Conservation (phyloP, 1,140 invertebrate genomes). For the Onthophagus taurus region DNA sequence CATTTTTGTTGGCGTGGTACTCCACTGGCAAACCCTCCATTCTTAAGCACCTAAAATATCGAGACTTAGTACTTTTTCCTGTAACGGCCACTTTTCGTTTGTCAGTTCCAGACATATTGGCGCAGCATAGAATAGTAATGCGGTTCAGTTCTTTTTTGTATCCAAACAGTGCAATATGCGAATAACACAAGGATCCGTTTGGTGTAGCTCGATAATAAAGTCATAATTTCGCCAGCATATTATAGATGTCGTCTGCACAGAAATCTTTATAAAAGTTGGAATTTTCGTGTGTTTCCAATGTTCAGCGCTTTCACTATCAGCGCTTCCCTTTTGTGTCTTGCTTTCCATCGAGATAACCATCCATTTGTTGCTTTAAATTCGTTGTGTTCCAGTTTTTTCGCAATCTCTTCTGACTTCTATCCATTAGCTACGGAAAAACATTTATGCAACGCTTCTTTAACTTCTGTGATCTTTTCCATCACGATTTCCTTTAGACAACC, state of each 20-base stretch:
- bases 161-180: constrained; percentile 3
- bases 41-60: constrained; percentile 2
- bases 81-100: constrained; percentile 4
- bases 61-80: constrained; percentile 3
- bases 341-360: constrained; percentile 9
- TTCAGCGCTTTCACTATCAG: not conserved
- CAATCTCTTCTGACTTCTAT: constrained; percentile 1
- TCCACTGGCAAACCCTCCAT: not conserved
- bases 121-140: constrained; percentile 2
- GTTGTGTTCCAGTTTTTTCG: constrained; percentile 1
- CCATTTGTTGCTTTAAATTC: constrained; percentile 6
- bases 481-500: constrained; percentile 14
- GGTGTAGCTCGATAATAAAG: constrained; percentile 3
- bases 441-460: constrained; percentile 15
- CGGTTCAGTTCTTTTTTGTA: constrained; percentile 9
- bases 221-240: not conserved
- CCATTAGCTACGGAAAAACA: constrained; percentile 12
- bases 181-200: constrained; percentile 2
- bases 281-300: not conserved
- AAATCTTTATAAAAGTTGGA: not conserved
- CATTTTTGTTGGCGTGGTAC: constrained; percentile 3
- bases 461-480: constrained; percentile 15
- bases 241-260: not conserved
- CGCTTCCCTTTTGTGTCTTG: not conserved
- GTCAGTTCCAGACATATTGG: constrained; percentile 2